Conservation (phyloP, 2,797 vertebrate genomes). For the Catostomus latipinnis region DNA sequence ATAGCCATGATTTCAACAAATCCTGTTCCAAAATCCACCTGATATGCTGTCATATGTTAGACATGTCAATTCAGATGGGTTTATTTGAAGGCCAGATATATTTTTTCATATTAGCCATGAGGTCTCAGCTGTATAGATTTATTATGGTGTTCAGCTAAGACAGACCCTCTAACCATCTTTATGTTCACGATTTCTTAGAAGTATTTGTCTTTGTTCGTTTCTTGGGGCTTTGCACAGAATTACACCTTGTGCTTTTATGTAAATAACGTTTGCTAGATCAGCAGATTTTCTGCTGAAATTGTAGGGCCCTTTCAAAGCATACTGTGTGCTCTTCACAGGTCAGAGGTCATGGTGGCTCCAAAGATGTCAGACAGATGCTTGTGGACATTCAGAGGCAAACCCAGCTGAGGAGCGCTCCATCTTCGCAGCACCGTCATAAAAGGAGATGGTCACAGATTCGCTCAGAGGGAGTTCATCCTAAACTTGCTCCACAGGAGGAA, state of each 20-base stretch:
- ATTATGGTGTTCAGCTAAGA: constrained; percentile 54
- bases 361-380: constrained; percentile 55
- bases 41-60: constrained; percentile 62
- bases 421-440: constrained; percentile 57
- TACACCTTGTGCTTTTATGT: constrained; percentile 26
- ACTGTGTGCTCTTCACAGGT: constrained; percentile 66
- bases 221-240: constrained; percentile 35
- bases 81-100: constrained; percentile 53
- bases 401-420: constrained; percentile 69
- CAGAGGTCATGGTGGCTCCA: constrained; percentile 47
- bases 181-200: constrained; percentile 46
- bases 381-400: constrained; percentile 63
- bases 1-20: constrained; percentile 47
- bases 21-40: constrained; percentile 57
- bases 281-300: constrained; percentile 30
- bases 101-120: constrained; percentile 43
- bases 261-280: constrained; percentile 23
- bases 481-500: constrained; percentile 63
- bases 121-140: constrained; percentile 62
- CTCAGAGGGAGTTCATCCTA: constrained; percentile 59
- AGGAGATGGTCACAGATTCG: constrained; percentile 67
- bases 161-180: constrained; percentile 53
- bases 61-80: constrained; percentile 64
- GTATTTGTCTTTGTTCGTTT: constrained; percentile 43
- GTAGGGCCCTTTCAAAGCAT: constrained; percentile 50